Base-by-base conservation (phyloP, 2,888 invertebrate genomes). In the Lochmaea capreae region DNA sequence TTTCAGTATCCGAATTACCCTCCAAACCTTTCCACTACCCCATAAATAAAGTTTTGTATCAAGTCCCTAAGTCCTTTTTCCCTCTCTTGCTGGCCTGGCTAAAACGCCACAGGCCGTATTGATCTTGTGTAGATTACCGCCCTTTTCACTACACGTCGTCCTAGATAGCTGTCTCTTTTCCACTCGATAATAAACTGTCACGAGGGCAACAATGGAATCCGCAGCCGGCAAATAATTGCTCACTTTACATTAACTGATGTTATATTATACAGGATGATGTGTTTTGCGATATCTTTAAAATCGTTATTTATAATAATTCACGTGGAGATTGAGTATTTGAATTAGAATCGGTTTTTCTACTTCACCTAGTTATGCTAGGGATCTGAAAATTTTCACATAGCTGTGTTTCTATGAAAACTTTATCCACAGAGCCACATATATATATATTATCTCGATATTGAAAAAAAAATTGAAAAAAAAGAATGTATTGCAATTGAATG, bases 71-170 rank as follows among this genome's bases (percentile, higher is more conserved):
- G 85, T 84, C 84, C 83, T 83, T 83, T 79, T 82, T 82, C 81
- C 62, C 62, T 63, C 82, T 79, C 82, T 82, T 80, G 71, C 58
- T 46, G 65, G 83, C 83, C 84, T 84, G 83, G 84, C 84, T 84
- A 84, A 43, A 85, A 84, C 84, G 85, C 85, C 85, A 86, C 84
- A 86, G 86, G 85, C 86, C 85, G 86, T 87, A 87, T 87, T 85
- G 87, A 87, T 87, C 87, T 85, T 82, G 80, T 82, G 84, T 83
- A 84, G 84, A 85, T 85, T 84, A 84, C 82, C 81, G 83, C 83
- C 81, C 83, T 83, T 85, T 85, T 85, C 84, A 82, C 84, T 82
- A 82, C 82, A 85, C 85, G 83, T 83, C 79, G 79, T 79, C 79
- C 81, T 71, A 46, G n/a, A 54, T 16, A 18, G 80, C 78, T 77